phyloP scores from a whole-genome alignment of 2,113 vertebrate species.

The Pygathrix nemaeus region DNA sequence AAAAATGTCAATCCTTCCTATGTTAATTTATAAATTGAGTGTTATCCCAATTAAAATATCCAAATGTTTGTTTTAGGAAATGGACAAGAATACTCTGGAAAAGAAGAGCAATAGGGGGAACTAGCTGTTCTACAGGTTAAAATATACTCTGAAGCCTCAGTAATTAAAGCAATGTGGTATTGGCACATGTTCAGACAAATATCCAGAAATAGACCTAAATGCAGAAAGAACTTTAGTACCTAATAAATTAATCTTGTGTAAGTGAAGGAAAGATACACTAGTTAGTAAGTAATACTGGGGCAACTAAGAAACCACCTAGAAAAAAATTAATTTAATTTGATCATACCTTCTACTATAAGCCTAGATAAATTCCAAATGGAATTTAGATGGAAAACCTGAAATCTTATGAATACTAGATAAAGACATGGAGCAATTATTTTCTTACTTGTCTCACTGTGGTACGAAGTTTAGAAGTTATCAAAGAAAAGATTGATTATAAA shows the following conservation, averaged over 20 bases:
- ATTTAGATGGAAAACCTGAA: neutral
- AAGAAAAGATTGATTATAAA: neutral
- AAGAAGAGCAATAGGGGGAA: neutral
- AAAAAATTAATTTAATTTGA: neutral
- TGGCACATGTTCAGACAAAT: neutral
- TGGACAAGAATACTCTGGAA: neutral
- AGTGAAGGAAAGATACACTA: neutral
- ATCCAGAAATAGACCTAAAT: rapidly evolving
- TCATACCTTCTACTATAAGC: neutral
- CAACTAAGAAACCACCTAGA: neutral
- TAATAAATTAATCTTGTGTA: rapidly evolving
- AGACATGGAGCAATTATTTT: neutral
- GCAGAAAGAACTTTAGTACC: neutral
- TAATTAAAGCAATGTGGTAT: too few species aligned
- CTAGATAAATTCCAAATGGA: neutral
- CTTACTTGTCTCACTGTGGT: neutral
- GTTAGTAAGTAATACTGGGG: neutral
- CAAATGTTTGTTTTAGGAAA: neutral
- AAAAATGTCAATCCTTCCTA: neutral
- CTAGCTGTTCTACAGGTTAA: neutral
- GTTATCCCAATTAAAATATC: neutral
- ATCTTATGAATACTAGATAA: neutral
- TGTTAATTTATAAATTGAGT: neutral
- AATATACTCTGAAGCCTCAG: neutral
- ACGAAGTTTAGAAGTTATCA: neutral